These are phyloP conservation scores for Microtus oregoni DNA, from an alignment of 2,113 vertebrate species.

Conservation along the genomic window DNA sequence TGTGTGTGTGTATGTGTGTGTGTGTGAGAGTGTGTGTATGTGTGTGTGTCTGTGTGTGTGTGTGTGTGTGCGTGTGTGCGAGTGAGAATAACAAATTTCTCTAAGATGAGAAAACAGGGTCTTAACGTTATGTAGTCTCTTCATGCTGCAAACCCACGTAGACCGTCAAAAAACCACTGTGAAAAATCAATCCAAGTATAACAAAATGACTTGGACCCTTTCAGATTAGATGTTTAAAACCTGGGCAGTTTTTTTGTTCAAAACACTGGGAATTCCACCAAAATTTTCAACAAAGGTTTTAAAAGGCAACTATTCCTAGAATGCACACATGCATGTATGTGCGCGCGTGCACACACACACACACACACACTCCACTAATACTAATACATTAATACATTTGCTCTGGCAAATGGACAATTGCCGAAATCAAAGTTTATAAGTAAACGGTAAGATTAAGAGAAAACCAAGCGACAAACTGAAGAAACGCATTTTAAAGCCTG, in stretches of 20 bases:
- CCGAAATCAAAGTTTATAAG: background rate
- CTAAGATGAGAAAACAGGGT: background rate
- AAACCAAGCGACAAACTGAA: background rate
- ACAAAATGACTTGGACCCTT: background rate
- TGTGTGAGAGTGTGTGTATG: background rate
- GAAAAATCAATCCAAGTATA: background rate
- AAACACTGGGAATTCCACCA: background rate
- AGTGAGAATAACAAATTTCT: background rate
- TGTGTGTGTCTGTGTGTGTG: background rate
- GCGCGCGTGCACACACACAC: background rate
- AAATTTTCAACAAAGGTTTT: background rate
- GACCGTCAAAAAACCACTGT: background rate
- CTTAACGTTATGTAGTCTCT: background rate
- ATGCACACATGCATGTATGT: background rate
- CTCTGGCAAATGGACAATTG: background rate
- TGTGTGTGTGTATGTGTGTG: background rate
- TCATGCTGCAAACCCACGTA: background rate
- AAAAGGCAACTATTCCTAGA: background rate
- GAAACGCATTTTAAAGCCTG: background rate
- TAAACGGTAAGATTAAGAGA: background rate
- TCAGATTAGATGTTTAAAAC: background rate
- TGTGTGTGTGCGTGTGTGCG: no score
- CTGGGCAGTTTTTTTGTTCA: background rate
- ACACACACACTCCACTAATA: background rate
- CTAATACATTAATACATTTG: no score